Evolutionary conservation across 1,140 invertebrate species (phyloP), one percentile per base, ranked within the genome.

Genomic region (Andrena cerasifolii): DNA sequence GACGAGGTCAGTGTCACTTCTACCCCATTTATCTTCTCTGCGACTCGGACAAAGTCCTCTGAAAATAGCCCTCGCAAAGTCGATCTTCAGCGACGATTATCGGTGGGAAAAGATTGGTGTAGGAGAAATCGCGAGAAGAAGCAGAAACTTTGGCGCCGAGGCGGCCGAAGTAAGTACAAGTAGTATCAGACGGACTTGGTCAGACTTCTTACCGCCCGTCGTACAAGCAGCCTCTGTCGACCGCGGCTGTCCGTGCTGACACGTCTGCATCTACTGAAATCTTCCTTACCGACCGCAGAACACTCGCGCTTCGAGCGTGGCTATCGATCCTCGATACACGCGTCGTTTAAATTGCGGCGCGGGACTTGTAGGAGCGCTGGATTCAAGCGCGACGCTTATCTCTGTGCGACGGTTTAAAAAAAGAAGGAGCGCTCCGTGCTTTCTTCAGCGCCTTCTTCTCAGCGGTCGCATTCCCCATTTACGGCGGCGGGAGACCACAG

Each of bases 1-100:
- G 98, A 99, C 93, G 98, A 99, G 96, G 98, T 99, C 91, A 95
- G 96, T 94, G 12, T 10, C n/a, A 10, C 36, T 36, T 0, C 3
- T 73, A 28, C n/a, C 18, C 47, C 18, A 21, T 8, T 43, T 53
- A 2, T 6, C 40, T 1, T n/a, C 1, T 43, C 3, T 5, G 0
- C 16, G 1, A 45, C 16, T 45, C 43, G 2, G 2, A 45, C 12
- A 14, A 45, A 45, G 6, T 3, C 2, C 2, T 45, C 43, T 8
- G 10, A 45, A 45, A 45, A n/a, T n/a, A n/a, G n/a, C n/a, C n/a
- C n/a, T n/a, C n/a, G n/a, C n/a, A n/a, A n/a, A n/a, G n/a, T 10
- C 2, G 6, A 36, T 14, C 3, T 1, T 47, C 12, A 0, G 0
- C 21, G 31, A 53, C 33, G 10, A 53, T 68, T 68, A 3, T 16